Evolutionary conservation across 2,113 vertebrate genomes (phyloP).

Genomic region (Psilopsiagon aurifrons): DNA sequence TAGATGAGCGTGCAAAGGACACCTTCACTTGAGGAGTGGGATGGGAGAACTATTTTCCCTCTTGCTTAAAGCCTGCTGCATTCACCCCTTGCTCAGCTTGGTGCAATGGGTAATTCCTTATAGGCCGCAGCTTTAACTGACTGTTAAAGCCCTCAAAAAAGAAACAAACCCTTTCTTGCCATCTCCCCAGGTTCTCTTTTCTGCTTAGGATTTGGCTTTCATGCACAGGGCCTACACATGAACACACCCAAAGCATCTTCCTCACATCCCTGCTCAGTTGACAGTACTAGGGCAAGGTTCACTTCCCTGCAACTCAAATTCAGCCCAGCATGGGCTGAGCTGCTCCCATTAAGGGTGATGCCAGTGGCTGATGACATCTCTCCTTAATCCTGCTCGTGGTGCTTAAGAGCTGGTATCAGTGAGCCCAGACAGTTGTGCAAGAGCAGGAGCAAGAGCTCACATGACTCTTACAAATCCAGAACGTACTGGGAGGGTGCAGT

Average conservation of each 20-base stretch:
- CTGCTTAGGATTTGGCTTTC: background rate
- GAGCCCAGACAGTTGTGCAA: constrained; percentile 10
- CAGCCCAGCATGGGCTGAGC: background rate
- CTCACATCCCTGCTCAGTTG: background rate
- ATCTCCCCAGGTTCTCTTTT: background rate
- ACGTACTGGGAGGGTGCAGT: background rate
- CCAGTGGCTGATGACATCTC: background rate
- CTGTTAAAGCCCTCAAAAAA: background rate
- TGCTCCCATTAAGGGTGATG: background rate
- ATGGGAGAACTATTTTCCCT: background rate
- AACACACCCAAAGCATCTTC: background rate
- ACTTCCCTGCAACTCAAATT: background rate
- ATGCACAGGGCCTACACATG: no score
- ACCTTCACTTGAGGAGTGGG: background rate
- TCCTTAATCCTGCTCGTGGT: background rate
- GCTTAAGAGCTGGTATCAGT: background rate
- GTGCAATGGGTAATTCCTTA: background rate
- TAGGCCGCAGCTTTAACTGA: background rate
- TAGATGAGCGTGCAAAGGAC: background rate
- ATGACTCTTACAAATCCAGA: background rate
- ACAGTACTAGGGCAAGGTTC: background rate
- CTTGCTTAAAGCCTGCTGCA: background rate
- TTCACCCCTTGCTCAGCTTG: background rate
- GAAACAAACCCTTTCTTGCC: background rate
- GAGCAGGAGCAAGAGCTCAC: background rate